Conservation (phyloP, 1,140 invertebrate genomes). For the Apis laboriosa region DNA sequence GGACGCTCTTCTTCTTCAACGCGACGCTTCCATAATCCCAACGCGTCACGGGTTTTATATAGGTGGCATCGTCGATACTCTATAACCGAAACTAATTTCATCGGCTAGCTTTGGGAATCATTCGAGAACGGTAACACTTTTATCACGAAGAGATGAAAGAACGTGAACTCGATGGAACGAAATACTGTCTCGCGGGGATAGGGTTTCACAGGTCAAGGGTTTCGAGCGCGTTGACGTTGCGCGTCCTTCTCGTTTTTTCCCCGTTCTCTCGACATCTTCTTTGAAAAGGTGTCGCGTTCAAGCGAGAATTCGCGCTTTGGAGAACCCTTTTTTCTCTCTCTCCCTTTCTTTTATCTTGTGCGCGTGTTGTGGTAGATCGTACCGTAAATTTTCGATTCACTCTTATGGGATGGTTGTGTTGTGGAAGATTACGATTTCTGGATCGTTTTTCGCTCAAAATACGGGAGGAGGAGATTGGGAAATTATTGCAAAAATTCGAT, state of each 20-base stretch:
- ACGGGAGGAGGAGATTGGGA: too few relatives aligned
- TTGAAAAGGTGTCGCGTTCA: background rate
- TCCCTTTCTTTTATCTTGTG: background rate
- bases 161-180: constrained; percentile 37
- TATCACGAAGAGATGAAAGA: constrained; percentile 51
- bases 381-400: too few relatives aligned
- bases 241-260: background rate
- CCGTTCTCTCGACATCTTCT: background rate
- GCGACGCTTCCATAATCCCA: constrained; percentile 51
- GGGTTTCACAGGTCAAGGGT: constrained; percentile 28
- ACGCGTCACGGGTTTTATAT: constrained; percentile 45
- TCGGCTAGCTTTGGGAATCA: constrained; percentile 47
- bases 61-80: constrained; percentile 17
- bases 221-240: constrained; percentile 19
- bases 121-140: constrained; percentile 61
- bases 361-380: too few relatives aligned
- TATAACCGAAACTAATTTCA: constrained; percentile 60
- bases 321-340: background rate
- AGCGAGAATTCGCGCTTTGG: constrained; percentile 1
- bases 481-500: too few relatives aligned
- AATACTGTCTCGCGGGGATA: constrained; percentile 40
- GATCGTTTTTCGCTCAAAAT: too few relatives aligned
- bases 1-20: constrained; percentile 48
- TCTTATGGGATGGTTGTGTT: too few relatives aligned
- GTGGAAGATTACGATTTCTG: too few relatives aligned